Conservation (phyloP, 1,140 invertebrate species). For the Chironomus tepperi region DNA sequence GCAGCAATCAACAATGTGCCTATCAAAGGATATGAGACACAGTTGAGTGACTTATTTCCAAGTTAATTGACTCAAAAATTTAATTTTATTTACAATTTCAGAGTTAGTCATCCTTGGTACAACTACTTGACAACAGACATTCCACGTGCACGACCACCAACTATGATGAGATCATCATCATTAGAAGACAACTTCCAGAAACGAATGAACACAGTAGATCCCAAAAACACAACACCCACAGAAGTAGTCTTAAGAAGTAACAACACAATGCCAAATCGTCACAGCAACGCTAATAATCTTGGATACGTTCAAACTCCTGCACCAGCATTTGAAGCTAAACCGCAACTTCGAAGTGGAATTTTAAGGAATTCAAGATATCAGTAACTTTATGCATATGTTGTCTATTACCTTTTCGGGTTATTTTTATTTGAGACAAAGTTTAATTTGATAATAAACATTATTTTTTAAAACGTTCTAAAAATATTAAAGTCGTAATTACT, state of each 20-base stretch:
- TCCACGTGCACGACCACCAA: background rate
- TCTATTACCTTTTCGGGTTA: too few species aligned
- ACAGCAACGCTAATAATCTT: too few species aligned
- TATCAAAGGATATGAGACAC: background rate
- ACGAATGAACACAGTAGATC: background rate
- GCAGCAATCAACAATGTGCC: background rate
- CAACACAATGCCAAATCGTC: background rate
- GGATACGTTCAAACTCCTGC: background rate
- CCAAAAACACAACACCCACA: background rate
- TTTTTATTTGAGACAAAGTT: too few species aligned
- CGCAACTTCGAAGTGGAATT: background rate
- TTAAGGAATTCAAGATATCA: constrained; percentile 1
- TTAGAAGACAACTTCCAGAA: background rate
- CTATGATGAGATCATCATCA: background rate
- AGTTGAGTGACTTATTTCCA: background rate
- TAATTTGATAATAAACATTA: background rate
- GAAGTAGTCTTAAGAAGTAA: background rate
- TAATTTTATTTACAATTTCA: background rate
- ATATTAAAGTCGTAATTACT: too few species aligned
- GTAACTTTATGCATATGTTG: background rate
- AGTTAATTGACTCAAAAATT: background rate
- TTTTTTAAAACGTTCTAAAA: too few species aligned
- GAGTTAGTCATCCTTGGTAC: background rate
- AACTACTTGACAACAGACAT: constrained; percentile 11
- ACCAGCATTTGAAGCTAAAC: background rate